Base-by-base conservation (phyloP, 1,140 invertebrate species). In the Eufriesea mexicana region DNA sequence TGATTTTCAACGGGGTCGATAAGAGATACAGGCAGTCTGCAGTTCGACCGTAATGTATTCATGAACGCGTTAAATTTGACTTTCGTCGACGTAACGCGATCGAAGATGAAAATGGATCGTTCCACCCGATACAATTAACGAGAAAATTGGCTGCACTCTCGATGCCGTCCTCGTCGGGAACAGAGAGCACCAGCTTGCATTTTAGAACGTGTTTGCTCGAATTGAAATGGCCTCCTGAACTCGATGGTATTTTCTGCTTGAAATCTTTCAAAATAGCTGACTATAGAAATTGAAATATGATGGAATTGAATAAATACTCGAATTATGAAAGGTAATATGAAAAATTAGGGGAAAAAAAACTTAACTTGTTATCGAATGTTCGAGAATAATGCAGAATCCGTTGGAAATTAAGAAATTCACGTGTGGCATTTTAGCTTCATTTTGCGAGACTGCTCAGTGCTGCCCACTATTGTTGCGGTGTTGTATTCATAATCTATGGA, bases 61-160 rank as follows among this genome's bases (percentile, higher is more conserved):
- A 20, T 8, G 68, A 9, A 54, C 45, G 7, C 14, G 25, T 71
- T 73, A 51, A 72, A 61, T 62, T 49, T 7, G 54, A 79, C 35
- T 67, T 55, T 68, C 35, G 25, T 10, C 45, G 67, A 47, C 47
- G 57, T 35, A 64, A 70, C 25, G 10, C 23, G 55, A 68, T 78
- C 76, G 64, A 57, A 78, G n/a, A 68, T 77, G 51, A 78, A 78
- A 57, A 70, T 59, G n/a, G 42, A 79, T 45, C 47, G 14, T 18
- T 16, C 16, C 35, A 18, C 5, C 45, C 18, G 51, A 78, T 68
- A 45, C 51, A 57, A 78, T 78, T 78, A 57, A 42, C 49, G 7
- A 14, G 76, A 35, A 68, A 57, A 78, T 57, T 78, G 49, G 51
- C 12, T 57, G 14, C 57, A n/a, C 35, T 47, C 51, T 18, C 35